Base-by-base conservation (phyloP, 2,797 vertebrate species). In the Philypnodon macrostomus region DNA sequence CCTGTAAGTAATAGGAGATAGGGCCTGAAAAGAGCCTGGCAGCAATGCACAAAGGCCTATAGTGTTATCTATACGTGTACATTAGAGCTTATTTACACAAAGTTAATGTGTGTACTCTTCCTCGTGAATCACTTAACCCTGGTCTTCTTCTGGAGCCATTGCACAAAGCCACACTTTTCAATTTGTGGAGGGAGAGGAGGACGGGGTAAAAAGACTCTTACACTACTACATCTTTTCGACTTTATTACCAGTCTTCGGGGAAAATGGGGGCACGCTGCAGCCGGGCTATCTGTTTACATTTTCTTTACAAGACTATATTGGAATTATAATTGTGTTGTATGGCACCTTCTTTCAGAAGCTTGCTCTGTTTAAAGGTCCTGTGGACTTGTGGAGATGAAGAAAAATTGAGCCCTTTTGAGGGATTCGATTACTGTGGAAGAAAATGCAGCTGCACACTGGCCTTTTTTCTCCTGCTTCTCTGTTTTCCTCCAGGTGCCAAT, bases 241-340 rank as follows among this genome's bases (percentile, higher is more conserved):
- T 89, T 91, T 88, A 89, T 89, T 89, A 87, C 81, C 64, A 80
- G 67, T 86, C 87, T 88, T 69, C 63, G 75, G 76, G 73, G 87
- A 77, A 83, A 81, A 78, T 47, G 63, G 65, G 67, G 68, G 70
- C 83, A 88, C 61, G 78, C 71, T 75, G 79, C 73, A 64, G 80
- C 47, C 55, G 15, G 70, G 70, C 80, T 72, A 90, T 88, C 80
- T 88, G 74, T 88, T 91, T 86, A 83, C 79, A 87, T 87, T 91
- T 88, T 80, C 87, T 86, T 68, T 79, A 81, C 79, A 84, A 79
- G 85, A 75, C 87, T 76, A 83, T 80, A 85, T 77, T 79, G 83
- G 83, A 90, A 87, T 87, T 88, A 81, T 92, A 92, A 92, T 87
- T 90, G 75, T 84, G 82, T 87, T 87, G 77, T 84, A 75, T 79